These are phyloP conservation scores for Australoheros facetus DNA, from an alignment of 2,797 vertebrate genomes.

Conservation along the genomic window DNA sequence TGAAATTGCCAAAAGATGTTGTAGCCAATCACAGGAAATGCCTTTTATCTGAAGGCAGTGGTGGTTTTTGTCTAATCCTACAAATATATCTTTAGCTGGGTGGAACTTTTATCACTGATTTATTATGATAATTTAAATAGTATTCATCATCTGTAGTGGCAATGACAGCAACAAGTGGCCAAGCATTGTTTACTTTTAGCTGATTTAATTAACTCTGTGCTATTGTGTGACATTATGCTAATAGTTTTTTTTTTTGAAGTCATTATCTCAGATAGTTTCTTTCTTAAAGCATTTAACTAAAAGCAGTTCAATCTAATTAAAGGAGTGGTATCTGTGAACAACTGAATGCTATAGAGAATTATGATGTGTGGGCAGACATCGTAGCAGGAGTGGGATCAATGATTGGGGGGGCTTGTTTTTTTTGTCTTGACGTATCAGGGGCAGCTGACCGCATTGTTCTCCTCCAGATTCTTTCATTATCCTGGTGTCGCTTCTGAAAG, in stretches of 20 bases:
- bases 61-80: slow-evolving; percentile 5
- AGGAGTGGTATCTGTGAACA: not conserved
- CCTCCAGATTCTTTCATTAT: slow-evolving; percentile 68
- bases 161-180: slow-evolving; percentile 50
- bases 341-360: slow-evolving; percentile 11
- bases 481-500: slow-evolving; percentile 54
- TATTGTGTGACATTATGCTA: slow-evolving; percentile 41
- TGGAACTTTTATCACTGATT: slow-evolving; percentile 2
- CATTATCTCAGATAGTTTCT: slow-evolving; percentile 13
- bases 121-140: slow-evolving; percentile 10
- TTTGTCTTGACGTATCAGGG: slow-evolving; percentile 73
- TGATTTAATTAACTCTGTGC: slow-evolving; percentile 59
- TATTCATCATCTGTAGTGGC: not conserved
- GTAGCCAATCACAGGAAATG: not conserved
- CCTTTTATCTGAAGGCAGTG: not conserved
- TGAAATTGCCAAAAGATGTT: slow-evolving; percentile 53
- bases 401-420: slow-evolving; percentile 54
- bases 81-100: not conserved
- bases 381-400: slow-evolving; percentile 48
- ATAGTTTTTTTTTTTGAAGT: not conserved
- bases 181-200: slow-evolving; percentile 44
- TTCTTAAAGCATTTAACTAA: not conserved
- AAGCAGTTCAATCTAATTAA: slow-evolving; percentile 15
- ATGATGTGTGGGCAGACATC: slow-evolving; percentile 43
- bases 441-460: slow-evolving; percentile 83